These are phyloP conservation scores for Takifugu ocellatus DNA, from an alignment of 2,797 vertebrate species.

Conservation along the genomic window DNA sequence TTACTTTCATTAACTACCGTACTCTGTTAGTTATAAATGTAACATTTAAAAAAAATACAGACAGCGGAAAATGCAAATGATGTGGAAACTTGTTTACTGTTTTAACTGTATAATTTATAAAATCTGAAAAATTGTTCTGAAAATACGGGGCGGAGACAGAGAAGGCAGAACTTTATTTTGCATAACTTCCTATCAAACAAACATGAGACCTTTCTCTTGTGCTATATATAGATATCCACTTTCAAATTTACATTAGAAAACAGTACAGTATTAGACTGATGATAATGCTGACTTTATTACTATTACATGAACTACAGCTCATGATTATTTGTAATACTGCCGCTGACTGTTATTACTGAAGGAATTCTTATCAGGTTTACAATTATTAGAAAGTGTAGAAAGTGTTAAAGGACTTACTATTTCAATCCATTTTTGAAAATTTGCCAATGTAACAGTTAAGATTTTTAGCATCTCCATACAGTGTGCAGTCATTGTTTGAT, in stretches of 20 bases:
- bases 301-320: neutral
- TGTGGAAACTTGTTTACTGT: too few species aligned
- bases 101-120: neutral
- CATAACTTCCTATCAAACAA: neutral
- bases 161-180: neutral
- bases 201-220: neutral
- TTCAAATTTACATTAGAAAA: neutral
- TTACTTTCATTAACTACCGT: conserved; percentile 3
- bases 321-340: too few species aligned
- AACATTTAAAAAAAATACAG: too few species aligned
- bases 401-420: too few species aligned
- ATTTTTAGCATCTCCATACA: too few species aligned
- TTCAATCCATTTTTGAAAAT: too few species aligned
- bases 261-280: conserved; percentile 35
- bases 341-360: too few species aligned
- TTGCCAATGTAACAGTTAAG: too few species aligned
- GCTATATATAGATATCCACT: neutral
- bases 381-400: too few species aligned
- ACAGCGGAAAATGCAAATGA: too few species aligned
- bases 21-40: neutral
- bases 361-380: too few species aligned
- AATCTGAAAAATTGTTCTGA: neutral
- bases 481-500: too few species aligned
- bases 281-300: neutral
- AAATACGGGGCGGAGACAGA: neutral